Evolutionary conservation across 2,113 vertebrate species (phyloP).

Genomic region (Felis catus): DNA sequence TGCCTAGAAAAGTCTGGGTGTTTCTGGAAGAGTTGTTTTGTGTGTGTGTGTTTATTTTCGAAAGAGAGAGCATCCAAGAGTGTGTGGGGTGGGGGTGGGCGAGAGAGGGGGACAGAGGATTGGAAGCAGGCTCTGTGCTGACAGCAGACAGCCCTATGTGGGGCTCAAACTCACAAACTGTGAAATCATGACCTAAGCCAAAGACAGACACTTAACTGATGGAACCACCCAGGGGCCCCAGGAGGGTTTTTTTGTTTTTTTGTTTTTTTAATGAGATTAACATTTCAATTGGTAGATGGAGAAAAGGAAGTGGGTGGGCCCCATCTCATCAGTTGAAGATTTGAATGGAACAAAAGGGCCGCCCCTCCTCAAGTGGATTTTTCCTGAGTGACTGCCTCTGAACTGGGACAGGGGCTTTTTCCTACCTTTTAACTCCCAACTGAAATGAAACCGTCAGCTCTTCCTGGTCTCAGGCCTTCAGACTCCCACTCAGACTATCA

Average conservation of each 20-base stretch:
- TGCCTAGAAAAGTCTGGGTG: neutral
- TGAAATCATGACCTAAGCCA: too few species aligned
- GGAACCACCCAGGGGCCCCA: neutral
- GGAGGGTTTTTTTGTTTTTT: neutral
- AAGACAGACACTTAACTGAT: too few species aligned
- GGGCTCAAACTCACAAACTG: too few species aligned
- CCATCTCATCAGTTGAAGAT: neutral
- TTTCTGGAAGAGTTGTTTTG: neutral
- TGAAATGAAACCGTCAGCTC: neutral
- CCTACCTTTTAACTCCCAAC: neutral
- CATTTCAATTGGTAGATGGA: neutral
- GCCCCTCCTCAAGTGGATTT: neutral
- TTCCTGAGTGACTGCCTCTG: neutral
- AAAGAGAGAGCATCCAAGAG: too few species aligned
- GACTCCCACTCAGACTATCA: neutral
- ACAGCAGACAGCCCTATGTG: too few species aligned
- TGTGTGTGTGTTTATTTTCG: neutral
- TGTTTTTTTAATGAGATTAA: neutral
- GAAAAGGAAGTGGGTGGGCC: neutral
- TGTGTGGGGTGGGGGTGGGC: too few species aligned
- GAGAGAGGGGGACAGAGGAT: too few species aligned
- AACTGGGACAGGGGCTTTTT: neutral
- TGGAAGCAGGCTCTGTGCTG: too few species aligned
- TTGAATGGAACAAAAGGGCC: neutral
- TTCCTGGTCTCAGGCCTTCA: neutral